phyloP scores from a whole-genome alignment of 2,113 vertebrate genomes.

The Australoheros scitulus region DNA sequence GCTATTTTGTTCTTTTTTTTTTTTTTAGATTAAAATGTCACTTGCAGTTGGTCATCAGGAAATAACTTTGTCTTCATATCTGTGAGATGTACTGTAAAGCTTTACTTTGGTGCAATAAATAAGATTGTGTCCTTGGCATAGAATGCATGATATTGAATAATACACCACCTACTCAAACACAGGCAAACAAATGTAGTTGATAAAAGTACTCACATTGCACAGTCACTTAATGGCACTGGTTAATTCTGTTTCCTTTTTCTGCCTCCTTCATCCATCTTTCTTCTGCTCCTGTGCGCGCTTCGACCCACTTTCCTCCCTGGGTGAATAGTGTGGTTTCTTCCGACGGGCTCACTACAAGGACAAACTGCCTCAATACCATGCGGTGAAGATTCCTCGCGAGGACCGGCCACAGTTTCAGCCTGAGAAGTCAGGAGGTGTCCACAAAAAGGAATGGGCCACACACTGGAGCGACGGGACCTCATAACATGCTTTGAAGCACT shows the following conservation, averaged over 20 bases:
- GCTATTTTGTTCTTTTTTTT: not conserved
- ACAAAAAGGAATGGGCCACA: conserved; percentile 88
- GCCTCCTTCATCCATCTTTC: not conserved
- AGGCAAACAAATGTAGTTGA: not conserved
- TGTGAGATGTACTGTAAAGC: not conserved
- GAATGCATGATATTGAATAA: not conserved
- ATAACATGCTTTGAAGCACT: conserved; percentile 59
- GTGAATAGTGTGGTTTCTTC: conserved; percentile 91
- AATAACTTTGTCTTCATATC: not conserved
- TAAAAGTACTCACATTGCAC: not conserved
- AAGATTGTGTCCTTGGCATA: not conserved
- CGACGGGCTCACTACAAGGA: conserved; percentile 83
- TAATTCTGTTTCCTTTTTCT: not conserved
- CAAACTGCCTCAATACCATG: conserved; percentile 89
- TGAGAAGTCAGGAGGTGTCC: conserved; percentile 83
- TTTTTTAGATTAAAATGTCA: conserved; percentile 18
- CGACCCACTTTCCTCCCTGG: not conserved
- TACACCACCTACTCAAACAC: not conserved
- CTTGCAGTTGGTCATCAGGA: not conserved
- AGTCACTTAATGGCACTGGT: not conserved
- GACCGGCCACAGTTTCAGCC: conserved; percentile 87
- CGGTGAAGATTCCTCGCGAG: conserved; percentile 89
- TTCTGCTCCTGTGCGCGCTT: not conserved
- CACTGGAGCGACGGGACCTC: conserved; percentile 79
- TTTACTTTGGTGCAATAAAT: not conserved